Conservation (phyloP, 2,888 invertebrate genomes). For the Ochropacha duplaris region DNA sequence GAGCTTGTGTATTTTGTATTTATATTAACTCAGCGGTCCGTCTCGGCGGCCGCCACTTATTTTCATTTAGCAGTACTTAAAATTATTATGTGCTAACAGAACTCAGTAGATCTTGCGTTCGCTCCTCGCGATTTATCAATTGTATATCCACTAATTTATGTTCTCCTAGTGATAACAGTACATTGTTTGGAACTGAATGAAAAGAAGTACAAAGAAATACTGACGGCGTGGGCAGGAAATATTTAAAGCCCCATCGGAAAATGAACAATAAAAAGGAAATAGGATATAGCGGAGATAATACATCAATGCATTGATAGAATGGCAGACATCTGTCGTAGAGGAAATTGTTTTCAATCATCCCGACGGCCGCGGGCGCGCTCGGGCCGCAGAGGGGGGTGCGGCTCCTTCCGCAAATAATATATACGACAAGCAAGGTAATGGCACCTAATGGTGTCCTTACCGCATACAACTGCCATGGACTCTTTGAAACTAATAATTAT, state of each 20-base stretch:
- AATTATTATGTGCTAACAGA: conserved; percentile 36
- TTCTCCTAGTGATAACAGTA: conserved; percentile 19
- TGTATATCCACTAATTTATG: conserved; percentile 29
- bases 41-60: conserved; percentile 33
- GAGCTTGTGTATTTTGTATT: conserved; percentile 45
- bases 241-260: not conserved
- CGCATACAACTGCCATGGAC: not conserved
- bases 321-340: conserved; percentile 25
- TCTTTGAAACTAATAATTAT: not conserved
- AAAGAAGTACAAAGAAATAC: conserved; percentile 20
- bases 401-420: conserved; percentile 28
- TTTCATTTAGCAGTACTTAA: conserved; percentile 41
- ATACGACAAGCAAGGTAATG: conserved; percentile 9
- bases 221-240: not conserved
- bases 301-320: conserved; percentile 14
- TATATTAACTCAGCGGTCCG: conserved; percentile 15
- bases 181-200: conserved; percentile 22
- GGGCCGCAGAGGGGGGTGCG: conserved; percentile 1
- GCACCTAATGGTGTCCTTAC: conserved; percentile 11
- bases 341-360: conserved; percentile 28
- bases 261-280: conserved; percentile 19
- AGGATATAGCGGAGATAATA: conserved; percentile 22
- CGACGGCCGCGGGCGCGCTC: conserved; percentile 12
- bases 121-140: conserved; percentile 24
- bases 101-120: conserved; percentile 16